Conservation (phyloP, 2,113 vertebrate species). For the Girardinichthys multiradiatus region DNA sequence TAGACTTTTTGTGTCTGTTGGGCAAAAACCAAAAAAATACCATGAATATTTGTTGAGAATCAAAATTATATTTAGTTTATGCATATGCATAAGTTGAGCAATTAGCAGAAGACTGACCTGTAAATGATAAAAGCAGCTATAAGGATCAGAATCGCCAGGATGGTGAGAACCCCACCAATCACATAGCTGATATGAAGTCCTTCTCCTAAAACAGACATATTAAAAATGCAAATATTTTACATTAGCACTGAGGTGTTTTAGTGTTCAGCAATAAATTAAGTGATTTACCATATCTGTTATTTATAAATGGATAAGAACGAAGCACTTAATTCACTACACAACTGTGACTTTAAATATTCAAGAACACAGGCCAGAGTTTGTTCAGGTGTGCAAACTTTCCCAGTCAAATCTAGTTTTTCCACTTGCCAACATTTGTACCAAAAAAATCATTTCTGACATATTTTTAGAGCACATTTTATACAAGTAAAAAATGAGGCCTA, state of each 20-base stretch:
- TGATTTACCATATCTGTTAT: neutral
- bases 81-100: neutral
- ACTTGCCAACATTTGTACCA: neutral
- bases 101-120: slow-evolving; percentile 78
- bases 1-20: slow-evolving; percentile 92
- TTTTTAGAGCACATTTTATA: no score
- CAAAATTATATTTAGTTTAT: neutral
- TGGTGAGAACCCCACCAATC: slow-evolving; percentile 90
- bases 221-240: neutral
- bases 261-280: neutral
- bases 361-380: no score
- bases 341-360: no score
- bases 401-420: neutral
- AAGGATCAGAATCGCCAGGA: slow-evolving; percentile 90
- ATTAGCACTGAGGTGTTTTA: neutral
- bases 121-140: slow-evolving; percentile 92
- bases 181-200: slow-evolving; percentile 93
- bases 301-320: neutral
- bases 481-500: neutral
- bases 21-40: neutral
- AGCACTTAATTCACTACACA: no score
- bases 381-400: neutral
- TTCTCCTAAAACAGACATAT: slow-evolving; percentile 82
- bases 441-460: neutral
- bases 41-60: neutral